Evolutionary conservation across 2,797 vertebrate genomes (phyloP), one percentile per base, ranked within the genome.

Genomic region (Lagocephalus sceleratus): DNA sequence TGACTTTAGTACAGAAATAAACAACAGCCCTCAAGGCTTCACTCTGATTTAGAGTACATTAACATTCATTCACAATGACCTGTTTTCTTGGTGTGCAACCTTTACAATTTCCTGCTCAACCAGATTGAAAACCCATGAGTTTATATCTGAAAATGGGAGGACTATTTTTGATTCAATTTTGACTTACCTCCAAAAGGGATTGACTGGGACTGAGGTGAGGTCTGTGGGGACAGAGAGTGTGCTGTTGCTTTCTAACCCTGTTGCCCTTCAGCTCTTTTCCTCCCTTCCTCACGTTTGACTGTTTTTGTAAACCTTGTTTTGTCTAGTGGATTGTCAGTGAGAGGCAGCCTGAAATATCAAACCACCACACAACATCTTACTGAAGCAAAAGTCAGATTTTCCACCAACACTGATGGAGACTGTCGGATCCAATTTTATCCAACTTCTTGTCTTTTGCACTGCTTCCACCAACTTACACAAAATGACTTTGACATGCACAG

Each of bases 21-120:
- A 79, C 79, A 83, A 77, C 63, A 77, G 74, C 68, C 79, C 75
- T 78, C 63, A 69, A 85, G 84, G 81, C 81, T 76, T 60, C 43
- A 54, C 80, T 85, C 82, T 83, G 79, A 82, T 84, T 86, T 87
- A 71, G 79, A 78, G 76, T 76, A 76, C 78, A 86, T 87, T 87
- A 85, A 77, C 71, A 83, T 87, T 84, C 78, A 68, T 74, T 83
- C 75, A 72, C 73, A 57, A 65, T 73, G 76, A 66, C 80, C 72
- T 38, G 56, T 68, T 77, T 71, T 68, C 77, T 70, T 35, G 9
- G 68, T 48, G 77, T 85, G 75, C 56, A 77, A 82, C 77, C 73
- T 76, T 78, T 82, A 84, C 75, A 83, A 68, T 80, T 84, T 86
- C 78, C 76, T 77, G 59, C 62, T 70, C 62, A 76, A 59, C 58